Conservation (phyloP, 2,113 vertebrate genomes). For the Nerophis ophidion region DNA sequence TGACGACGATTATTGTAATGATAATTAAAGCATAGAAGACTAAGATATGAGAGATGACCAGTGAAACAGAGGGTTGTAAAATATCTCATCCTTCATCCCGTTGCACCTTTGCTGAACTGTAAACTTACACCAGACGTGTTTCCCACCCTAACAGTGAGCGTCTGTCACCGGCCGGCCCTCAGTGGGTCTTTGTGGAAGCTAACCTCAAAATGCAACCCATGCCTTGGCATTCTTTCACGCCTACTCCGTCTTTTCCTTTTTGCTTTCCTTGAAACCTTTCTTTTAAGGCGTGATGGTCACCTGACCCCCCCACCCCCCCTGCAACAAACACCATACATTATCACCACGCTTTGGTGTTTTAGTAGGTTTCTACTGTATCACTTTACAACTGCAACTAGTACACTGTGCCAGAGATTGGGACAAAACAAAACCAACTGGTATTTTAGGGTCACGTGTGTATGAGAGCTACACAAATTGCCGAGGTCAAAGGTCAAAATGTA, state of each 20-base stretch:
- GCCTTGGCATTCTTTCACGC: constrained; percentile 36
- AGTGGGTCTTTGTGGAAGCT: constrained; percentile 22
- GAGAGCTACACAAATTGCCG: too few relatives aligned
- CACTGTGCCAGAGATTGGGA: too few relatives aligned
- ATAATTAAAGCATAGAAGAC: too few relatives aligned
- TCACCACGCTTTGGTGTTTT: not conserved
- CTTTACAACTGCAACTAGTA: too few relatives aligned
- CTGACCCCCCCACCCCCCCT: constrained; percentile 5
- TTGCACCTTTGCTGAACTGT: constrained; percentile 33
- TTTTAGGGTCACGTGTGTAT: too few relatives aligned
- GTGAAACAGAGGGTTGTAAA: not conserved
- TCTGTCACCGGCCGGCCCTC: constrained; percentile 24
- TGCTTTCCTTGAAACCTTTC: constrained; percentile 19
- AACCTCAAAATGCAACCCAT: constrained; percentile 41
- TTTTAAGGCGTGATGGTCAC: constrained; percentile 25
- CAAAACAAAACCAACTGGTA: too few relatives aligned
- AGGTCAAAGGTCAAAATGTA: too few relatives aligned
- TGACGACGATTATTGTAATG: too few relatives aligned
- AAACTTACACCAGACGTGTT: constrained; percentile 26
- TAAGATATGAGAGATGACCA: too few relatives aligned
- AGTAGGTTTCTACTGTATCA: too few relatives aligned
- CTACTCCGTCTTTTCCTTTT: constrained; percentile 32
- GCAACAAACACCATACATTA: not conserved
- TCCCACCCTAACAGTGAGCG: constrained; percentile 8
- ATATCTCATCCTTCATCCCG: not conserved